Base-by-base conservation (phyloP, 1,140 invertebrate genomes). In the Macrotrachela quadricornifera region DNA sequence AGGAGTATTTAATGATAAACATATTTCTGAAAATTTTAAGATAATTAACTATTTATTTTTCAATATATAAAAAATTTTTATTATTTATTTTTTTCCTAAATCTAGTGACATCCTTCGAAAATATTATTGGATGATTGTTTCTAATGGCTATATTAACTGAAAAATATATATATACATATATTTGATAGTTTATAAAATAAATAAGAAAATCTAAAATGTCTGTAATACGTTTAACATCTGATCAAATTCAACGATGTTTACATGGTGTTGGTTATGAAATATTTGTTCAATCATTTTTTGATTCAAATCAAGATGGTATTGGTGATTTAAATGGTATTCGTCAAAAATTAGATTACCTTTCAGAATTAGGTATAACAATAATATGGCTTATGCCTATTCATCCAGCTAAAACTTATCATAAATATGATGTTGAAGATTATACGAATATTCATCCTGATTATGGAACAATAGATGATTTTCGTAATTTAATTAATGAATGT, bases 231-330 rank as follows among this genome's bases (percentile, higher is more conserved):
- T 8, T 30, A 30, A 30, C 21, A 30, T 4, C 21, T 30, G 21
- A 30, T 30, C 21, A 30, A 30, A 30, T 62, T 10, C 54, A 75
- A 56, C 84, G 82, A 82, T 83, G 79, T 78, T 71, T 80, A 56
- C 73, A 73, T 36, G 75, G 73, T 1, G 65, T 77, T 9, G 69
- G 84, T 15, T 85, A 85, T 64, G 79, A 83, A 64, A 76, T 85
- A 50, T 83, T 85, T 63, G 59, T 63, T 12, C 67, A 78, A 39
- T 82, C 80, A 14, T 85, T 81, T 61, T 78, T 79, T 59, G 83
- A 87, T 61, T 76, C 74, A 46, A 71, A 82, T 60, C 77, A 74
- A 0, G 79, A 85, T 63, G 81, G 81, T 10, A 64, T 78, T 21
- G 82, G 82, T 1, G 82, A 84, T 68, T 59, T 84, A 18, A 73